These are phyloP conservation scores for Alentia gelatinosa DNA, from an alignment of 2,888 invertebrate genomes.

Conservation along the genomic window DNA sequence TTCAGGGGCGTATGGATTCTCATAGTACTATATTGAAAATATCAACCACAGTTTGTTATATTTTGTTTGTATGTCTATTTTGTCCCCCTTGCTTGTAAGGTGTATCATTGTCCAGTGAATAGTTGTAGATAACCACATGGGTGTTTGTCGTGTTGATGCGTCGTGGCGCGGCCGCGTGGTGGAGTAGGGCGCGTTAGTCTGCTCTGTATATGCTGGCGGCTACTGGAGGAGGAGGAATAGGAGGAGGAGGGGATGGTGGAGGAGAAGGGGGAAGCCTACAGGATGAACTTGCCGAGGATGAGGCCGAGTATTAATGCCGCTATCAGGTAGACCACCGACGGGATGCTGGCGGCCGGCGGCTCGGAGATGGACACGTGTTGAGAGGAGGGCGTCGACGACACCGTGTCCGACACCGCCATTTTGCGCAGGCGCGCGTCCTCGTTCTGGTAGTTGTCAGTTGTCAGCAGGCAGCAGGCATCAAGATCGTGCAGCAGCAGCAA, in stretches of 20 bases:
- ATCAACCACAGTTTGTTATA: no score
- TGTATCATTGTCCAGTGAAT: background rate
- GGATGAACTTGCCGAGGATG: constrained; percentile 72
- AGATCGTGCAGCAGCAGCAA: constrained; percentile 2
- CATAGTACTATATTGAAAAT: no score
- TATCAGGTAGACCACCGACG: constrained; percentile 70
- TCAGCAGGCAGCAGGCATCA: background rate
- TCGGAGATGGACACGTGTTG: constrained; percentile 82
- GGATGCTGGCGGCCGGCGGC: constrained; percentile 72
- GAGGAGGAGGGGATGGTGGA: background rate
- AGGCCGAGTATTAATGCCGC: constrained; percentile 72
- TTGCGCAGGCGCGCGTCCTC: constrained; percentile 76
- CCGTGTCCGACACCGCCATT: constrained; percentile 77
- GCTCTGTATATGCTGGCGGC: background rate
- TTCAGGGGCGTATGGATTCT: no score
- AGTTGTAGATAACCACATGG: background rate
- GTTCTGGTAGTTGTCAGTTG: constrained; percentile 68
- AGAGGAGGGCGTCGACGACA: constrained; percentile 70
- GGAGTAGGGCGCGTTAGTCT: no score
- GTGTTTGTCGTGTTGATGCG: background rate
- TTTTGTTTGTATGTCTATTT: no score
- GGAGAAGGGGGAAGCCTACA: constrained; percentile 62
- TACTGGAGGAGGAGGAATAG: background rate
- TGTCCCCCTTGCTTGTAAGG: no score
- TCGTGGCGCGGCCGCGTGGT: no score